A percentile compares a stretch with the other conserved stretches of the same genome.
Conservation (phyloP, 2,113 vertebrate genomes). For the Synodontis membranacea region DNA sequence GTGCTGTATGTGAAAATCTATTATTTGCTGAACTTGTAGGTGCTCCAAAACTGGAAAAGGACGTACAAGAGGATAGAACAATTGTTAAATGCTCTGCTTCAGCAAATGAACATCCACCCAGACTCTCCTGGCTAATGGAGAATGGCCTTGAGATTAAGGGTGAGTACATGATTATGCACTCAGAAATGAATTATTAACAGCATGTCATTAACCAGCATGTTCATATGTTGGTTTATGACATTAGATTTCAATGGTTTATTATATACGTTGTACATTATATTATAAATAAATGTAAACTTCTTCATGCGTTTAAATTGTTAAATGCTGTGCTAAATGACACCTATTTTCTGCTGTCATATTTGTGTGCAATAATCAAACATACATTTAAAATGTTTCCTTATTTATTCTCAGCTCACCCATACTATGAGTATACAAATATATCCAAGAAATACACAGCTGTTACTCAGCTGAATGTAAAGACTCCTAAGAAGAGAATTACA, state of each 20-base stretch:
- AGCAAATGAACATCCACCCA: conserved; percentile 57
- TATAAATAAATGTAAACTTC: too few species aligned
- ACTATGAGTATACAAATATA: not conserved
- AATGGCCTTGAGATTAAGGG: conserved; percentile 62
- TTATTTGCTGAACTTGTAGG: conserved; percentile 46
- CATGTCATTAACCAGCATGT: not conserved
- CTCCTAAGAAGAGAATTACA: conserved; percentile 34
- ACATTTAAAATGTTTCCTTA: conserved; percentile 11
- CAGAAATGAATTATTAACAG: not conserved
- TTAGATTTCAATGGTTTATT: not conserved
- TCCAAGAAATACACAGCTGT: conserved; percentile 45
- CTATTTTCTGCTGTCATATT: not conserved
- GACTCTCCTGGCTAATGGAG: conserved; percentile 66
- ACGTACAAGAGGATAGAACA: conserved; percentile 40
- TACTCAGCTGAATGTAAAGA: conserved; percentile 43
- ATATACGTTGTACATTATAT: too few species aligned
- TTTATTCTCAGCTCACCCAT: conserved; percentile 54
- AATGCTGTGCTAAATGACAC: not conserved
- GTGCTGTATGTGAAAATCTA: not conserved
- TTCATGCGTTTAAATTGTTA: not conserved
- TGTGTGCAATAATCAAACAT: not conserved
- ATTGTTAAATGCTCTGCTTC: conserved; percentile 65
- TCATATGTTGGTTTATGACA: not conserved
- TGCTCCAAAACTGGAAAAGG: conserved; percentile 54
- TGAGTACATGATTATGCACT: conserved; percentile 52